Percentiles rank a stretch among this genome's conserved stretches.
phyloP scores from a whole-genome alignment of 2,888 invertebrate genomes.

The Erebia epiphron region DNA sequence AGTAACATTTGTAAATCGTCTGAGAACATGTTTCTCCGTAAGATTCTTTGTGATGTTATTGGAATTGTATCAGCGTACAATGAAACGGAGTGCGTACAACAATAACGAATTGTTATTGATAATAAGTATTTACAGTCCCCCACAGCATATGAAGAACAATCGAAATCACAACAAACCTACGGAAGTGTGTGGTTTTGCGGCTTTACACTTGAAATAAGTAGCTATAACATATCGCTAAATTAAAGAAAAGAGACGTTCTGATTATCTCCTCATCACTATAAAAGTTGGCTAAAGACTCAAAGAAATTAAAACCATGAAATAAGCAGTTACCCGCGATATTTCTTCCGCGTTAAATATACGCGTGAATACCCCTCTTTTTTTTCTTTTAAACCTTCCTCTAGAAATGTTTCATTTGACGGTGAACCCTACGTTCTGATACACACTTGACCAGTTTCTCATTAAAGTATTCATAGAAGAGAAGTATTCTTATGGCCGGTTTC shows the following conservation, averaged over 20 bases:
- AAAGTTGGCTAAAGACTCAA: not conserved
- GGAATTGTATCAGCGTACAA: slow-evolving; percentile 29
- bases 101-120: slow-evolving; percentile 34
- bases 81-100: slow-evolving; percentile 24
- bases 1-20: slow-evolving; percentile 7
- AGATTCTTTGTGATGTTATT: slow-evolving; percentile 21
- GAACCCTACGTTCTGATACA: too few relatives aligned
- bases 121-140: slow-evolving; percentile 30
- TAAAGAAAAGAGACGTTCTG: slow-evolving; percentile 16
- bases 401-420: too few relatives aligned
- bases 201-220: slow-evolving; percentile 52
- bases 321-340: too few relatives aligned
- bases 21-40: slow-evolving; percentile 23
- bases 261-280: not conserved
- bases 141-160: slow-evolving; percentile 41
- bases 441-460: too few relatives aligned
- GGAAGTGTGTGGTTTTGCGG: slow-evolving; percentile 68
- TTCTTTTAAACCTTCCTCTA: too few relatives aligned
- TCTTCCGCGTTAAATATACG: too few relatives aligned
- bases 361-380: too few relatives aligned
- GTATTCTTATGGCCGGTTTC: too few relatives aligned
- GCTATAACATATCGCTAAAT: slow-evolving; percentile 33
- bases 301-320: not conserved
- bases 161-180: slow-evolving; percentile 68
- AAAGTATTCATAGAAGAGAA: too few relatives aligned